phyloP scores from a whole-genome alignment of 2,797 vertebrate species.

The Oophaga sylvatica region DNA sequence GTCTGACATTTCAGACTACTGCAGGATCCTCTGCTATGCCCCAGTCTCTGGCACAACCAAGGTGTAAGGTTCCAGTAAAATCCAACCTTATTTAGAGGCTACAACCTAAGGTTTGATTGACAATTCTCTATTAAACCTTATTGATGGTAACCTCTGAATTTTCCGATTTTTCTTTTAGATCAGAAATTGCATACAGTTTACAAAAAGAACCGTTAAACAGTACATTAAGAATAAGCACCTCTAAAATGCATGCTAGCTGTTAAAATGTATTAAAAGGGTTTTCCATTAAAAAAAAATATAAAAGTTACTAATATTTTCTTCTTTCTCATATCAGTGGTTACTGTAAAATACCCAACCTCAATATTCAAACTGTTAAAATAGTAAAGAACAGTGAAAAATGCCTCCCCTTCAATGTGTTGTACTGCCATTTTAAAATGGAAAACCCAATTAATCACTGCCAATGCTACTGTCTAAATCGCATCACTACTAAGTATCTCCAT shows the following conservation, averaged over 20 bases:
- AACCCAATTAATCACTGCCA: slow-evolving; percentile 7
- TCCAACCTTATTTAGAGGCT: neutral
- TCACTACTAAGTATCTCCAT: slow-evolving; percentile 30
- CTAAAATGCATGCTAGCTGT: neutral
- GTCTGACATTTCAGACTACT: too few relatives aligned
- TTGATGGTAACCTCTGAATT: neutral
- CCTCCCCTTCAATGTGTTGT: neutral
- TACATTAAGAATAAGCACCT: neutral
- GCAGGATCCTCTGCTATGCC: too few relatives aligned
- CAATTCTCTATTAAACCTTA: neutral
- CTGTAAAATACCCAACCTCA: neutral
- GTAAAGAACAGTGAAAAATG: neutral
- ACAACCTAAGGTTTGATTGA: neutral
- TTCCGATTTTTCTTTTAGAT: neutral
- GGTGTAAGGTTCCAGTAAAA: neutral
- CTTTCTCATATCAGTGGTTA: neutral
- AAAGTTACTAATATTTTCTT: neutral
- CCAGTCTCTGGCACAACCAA: too few relatives aligned
- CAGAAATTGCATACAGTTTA: neutral
- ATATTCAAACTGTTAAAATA: neutral
- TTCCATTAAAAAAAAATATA: neutral
- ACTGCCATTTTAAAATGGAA: neutral
- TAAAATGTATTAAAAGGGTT: slow-evolving; percentile 13
- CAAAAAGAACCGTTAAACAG: neutral
- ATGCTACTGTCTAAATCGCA: neutral